phyloP scores from a whole-genome alignment of 2,797 vertebrate species.

The Hipposideros larvatus region DNA sequence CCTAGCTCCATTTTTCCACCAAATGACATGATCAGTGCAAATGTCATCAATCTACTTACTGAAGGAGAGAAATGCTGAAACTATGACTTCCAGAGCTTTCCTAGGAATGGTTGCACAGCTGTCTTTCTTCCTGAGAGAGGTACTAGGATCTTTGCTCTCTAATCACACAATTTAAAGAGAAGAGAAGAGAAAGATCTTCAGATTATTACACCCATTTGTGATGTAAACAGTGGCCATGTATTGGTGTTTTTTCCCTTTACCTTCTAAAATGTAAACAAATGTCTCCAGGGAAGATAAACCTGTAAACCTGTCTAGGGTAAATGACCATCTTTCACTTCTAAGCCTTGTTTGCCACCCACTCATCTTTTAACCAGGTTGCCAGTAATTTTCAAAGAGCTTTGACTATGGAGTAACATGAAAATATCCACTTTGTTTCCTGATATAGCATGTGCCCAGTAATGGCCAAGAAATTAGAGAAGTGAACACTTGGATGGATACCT shows the following conservation, averaged over 20 bases:
- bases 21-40: background rate
- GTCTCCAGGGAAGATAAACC: background rate
- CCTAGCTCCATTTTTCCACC: background rate
- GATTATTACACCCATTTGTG: background rate
- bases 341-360: background rate
- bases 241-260: background rate
- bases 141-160: background rate
- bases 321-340: background rate
- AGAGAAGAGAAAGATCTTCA: background rate
- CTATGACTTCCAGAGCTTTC: background rate
- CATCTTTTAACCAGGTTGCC: background rate
- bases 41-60: background rate
- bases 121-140: background rate
- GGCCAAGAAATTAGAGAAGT: background rate
- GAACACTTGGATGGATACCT: background rate
- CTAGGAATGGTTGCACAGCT: background rate
- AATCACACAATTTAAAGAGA: background rate
- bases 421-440: background rate
- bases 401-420: background rate
- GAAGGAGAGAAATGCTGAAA: background rate
- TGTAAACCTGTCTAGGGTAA: background rate
- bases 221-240: background rate
- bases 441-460: background rate
- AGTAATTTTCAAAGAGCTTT: background rate
- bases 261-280: background rate